Evolutionary conservation across 2,113 vertebrate genomes (phyloP), one percentile per base, ranked within the genome.

Genomic region (Saguinus imperator): DNA sequence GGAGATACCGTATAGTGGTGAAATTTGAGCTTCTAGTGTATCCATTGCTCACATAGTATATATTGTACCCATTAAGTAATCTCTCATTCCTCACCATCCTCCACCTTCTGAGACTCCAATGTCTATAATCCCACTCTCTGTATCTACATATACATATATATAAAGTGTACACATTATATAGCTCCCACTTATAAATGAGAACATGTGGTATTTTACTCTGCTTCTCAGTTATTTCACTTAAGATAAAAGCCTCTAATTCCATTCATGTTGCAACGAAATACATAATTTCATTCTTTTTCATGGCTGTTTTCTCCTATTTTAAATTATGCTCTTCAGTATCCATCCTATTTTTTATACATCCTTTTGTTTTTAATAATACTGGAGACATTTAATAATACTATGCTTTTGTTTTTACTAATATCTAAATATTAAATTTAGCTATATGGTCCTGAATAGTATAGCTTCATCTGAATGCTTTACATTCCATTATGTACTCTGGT

Each of bases 341-440:
- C 18, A 64, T 55, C 52, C 68, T 79, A 35, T 66, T 85, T 72
- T 82, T 64, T 90, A 86, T 6, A 92, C 4, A 86, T 32, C 5
- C 16, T 84, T 87, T 89, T 82, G 48, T 45, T 95, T 91, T 55
- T 29, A 87, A 57, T 37, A 68, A 92, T 92, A 87, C 21, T 29
- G 87, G 23, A 77, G 61, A 85, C 13, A 50, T 91, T 55, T 29
- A 83, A 70, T 37, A 68, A 92, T 92, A 87, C 21, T 29, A 86
- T 32, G 5, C 16, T 84, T 87, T 89, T 72, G 48, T 45, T 95
- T 91, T 55, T 29, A 87, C 64, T 37, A 68, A 92, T 92, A 87
- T 50, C 50, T 14, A 50, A 50, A 50, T 50, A 50, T 50, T 50
- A 85, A 94, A 91, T 57, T 55, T 91, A 77, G 57, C 64, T 35